Percentiles rank a stretch among this genome's conserved stretches.
Conservation (phyloP, 2,888 invertebrate species). For the Drosophila mimetica region DNA sequence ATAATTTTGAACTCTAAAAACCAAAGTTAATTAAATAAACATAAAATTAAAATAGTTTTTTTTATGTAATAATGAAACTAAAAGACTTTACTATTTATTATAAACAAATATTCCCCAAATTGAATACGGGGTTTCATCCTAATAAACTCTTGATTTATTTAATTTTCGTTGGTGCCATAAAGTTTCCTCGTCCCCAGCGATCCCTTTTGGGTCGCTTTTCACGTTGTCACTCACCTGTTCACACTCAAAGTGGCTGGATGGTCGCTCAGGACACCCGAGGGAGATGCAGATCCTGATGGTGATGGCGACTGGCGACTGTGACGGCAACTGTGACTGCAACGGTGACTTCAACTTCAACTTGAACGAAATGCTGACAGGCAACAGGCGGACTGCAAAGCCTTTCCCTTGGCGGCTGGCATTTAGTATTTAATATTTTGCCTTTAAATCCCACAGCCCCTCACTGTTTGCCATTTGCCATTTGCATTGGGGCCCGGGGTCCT, state of each 20-base stretch:
- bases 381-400: slow-evolving; percentile 28
- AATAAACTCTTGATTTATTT: too few relatives aligned
- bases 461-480: slow-evolving; percentile 8
- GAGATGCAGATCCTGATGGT: slow-evolving; percentile 7
- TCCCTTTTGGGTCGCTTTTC: slow-evolving; percentile 4
- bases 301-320: not conserved
- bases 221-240: slow-evolving; percentile 44
- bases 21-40: too few relatives aligned
- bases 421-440: slow-evolving; percentile 32
- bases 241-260: slow-evolving; percentile 29
- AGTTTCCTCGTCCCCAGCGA: slow-evolving; percentile 1
- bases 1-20: too few relatives aligned
- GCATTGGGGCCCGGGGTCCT: slow-evolving; percentile 27
- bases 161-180: not conserved
- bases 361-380: slow-evolving; percentile 23
- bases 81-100: too few relatives aligned
- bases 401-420: slow-evolving; percentile 11
- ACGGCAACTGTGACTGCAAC: not conserved
- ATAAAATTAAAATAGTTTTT: too few relatives aligned
- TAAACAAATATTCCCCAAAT: too few relatives aligned
- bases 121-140: too few relatives aligned
- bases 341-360: not conserved
- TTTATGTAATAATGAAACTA: too few relatives aligned
- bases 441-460: not conserved
- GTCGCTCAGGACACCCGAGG: slow-evolving; percentile 21